phyloP scores from a whole-genome alignment of 1,140 invertebrate genomes.

The Diorhabda carinulata region DNA sequence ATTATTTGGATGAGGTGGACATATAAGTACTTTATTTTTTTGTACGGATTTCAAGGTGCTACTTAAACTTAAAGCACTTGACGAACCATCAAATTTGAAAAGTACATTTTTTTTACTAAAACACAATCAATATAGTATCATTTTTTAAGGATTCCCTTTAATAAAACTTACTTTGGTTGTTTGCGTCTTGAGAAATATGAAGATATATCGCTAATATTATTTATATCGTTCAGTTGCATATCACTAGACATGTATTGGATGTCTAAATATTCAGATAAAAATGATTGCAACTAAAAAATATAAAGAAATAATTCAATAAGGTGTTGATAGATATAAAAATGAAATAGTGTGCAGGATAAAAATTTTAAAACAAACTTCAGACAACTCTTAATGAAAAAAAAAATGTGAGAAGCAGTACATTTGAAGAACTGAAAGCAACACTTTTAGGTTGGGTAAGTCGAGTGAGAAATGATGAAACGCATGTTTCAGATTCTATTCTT shows the following conservation, averaged over 20 bases:
- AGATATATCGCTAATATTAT: slow-evolving; percentile 61
- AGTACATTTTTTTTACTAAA: slow-evolving; percentile 58
- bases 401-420: too few species aligned
- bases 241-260: slow-evolving; percentile 66
- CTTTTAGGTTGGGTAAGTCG: too few species aligned
- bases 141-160: neutral
- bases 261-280: slow-evolving; percentile 80
- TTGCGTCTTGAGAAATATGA: slow-evolving; percentile 64
- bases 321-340: too few species aligned
- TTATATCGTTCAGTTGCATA: slow-evolving; percentile 55
- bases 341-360: too few species aligned
- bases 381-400: too few species aligned
- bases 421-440: too few species aligned
- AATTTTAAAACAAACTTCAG: too few species aligned
- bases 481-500: too few species aligned
- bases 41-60: slow-evolving; percentile 56
- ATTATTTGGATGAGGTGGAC: slow-evolving; percentile 68
- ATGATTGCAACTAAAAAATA: slow-evolving; percentile 64
- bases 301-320: neutral
- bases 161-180: slow-evolving; percentile 52
- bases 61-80: slow-evolving; percentile 67
- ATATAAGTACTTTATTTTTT: slow-evolving; percentile 59
- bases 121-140: slow-evolving; percentile 17
- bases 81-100: slow-evolving; percentile 78
- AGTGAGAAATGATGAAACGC: too few species aligned